Base-by-base conservation (phyloP, 2,113 vertebrate species). In the Leptodactylus fuscus region DNA sequence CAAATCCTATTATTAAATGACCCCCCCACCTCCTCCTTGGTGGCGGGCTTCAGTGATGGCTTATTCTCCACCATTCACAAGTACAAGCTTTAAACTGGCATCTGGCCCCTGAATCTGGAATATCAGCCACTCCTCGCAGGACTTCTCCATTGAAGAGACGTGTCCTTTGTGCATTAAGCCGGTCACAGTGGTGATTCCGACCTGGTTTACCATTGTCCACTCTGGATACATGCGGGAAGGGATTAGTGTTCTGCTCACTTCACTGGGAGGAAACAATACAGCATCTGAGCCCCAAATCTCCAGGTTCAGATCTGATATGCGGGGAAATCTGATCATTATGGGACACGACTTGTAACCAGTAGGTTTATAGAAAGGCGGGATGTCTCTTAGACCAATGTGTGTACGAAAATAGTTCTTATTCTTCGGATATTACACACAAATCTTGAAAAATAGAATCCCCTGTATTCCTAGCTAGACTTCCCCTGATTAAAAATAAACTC, bases 271-370 rank as follows among this genome's bases (percentile, higher is more conserved):
- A 71, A 24, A 46, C n/a, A 73, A 44, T 73, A 3, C 5, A 27
- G 27, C 70, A 73, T 73, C 70, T 73, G 70, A 73, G 70, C 16
- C 36, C n/a, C 69, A 71, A 16, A 71, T 22, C 32, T 67, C 5
- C 13, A 67, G 29, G 15, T 34, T 36, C 16, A 67, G 62, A 36
- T 7, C 16, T 36, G 16, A 8, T 32, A 4, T 69, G 18, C 10
- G 65, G 34, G 18, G 10, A 4, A 22, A 38, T 69, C 65, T 38
- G 8, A 69, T 22, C 34, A 69, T 36, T 38, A 22, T 2, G 22
- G 18, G 62, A 38, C 34, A 69, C 15, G 32, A 3, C 46, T 8
- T 48, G 11, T 12, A 13, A 11, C 5, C 46, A 48, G 46, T 48
- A n/a, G n/a, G 55, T 58, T n/a, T 58, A 24, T n/a, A 58, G n/a